phyloP scores from a whole-genome alignment of 2,888 invertebrate species.

The Drosophila antonietae region DNA sequence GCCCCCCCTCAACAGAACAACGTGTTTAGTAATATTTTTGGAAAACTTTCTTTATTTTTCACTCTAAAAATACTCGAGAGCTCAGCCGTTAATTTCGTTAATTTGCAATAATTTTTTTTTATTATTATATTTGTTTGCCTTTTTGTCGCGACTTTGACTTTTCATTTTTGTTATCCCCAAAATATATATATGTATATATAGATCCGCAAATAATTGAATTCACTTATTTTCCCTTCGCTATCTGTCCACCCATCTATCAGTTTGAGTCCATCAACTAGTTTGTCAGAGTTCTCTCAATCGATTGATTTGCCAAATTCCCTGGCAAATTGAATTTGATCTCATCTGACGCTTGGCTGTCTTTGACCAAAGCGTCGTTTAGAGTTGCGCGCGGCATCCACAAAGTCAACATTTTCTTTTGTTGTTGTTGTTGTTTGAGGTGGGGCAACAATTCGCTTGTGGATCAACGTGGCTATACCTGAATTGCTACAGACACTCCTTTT shows the following conservation, averaged over 20 bases:
- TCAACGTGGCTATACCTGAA: constrained; percentile 44
- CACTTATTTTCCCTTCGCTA: background rate
- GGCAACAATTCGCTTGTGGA: constrained; percentile 18
- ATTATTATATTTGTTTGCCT: constrained; percentile 79
- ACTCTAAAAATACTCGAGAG: constrained; percentile 82
- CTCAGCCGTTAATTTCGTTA: constrained; percentile 62
- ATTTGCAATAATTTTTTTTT: constrained; percentile 76
- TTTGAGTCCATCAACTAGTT: constrained; percentile 46
- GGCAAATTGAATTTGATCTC: constrained; percentile 72
- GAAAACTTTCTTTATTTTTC: constrained; percentile 57
- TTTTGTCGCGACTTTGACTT: constrained; percentile 38
- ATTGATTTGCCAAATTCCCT: constrained; percentile 56
- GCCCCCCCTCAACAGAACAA: background rate
- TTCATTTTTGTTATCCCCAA: constrained; percentile 20
- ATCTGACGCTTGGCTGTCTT: constrained; percentile 51
- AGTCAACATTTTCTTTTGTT: constrained; percentile 19
- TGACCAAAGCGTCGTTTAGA: constrained; percentile 73
- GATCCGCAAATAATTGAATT: constrained; percentile 13
- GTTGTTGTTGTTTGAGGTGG: constrained; percentile 17
- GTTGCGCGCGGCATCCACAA: constrained; percentile 56
- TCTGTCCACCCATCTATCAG: constrained; percentile 24
- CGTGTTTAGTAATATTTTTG: background rate
- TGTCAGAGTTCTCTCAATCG: constrained; percentile 59
- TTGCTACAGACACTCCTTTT: constrained; percentile 62
- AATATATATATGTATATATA: constrained; percentile 8